Evolutionary conservation across 2,113 vertebrate species (phyloP), one percentile per base, ranked within the genome.

Genomic region (Monarcha castaneiventris): DNA sequence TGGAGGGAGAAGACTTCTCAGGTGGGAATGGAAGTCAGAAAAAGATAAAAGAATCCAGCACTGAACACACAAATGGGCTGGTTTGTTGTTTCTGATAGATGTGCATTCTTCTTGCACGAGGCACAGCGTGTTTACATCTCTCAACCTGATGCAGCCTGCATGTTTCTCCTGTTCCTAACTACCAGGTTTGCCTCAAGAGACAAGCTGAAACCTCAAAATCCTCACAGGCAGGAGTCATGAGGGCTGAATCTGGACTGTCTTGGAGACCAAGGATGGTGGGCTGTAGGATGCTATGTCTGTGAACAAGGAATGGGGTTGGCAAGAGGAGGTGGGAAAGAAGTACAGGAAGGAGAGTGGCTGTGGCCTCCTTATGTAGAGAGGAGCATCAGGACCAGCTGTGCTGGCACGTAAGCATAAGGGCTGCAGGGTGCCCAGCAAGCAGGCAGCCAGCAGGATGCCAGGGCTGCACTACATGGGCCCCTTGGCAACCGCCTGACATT

Each of bases 401-500:
- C 41, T 77, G 49, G 19, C 72, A n/a, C 7, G 8, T n/a, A 44
- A 72, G n/a, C n/a, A 51, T 6, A 41, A 22, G 14, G 23, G 69
- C 10, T 4, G 26, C 2, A 0, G 8, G 15, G 4, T 33, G 16
- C 25, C 11, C 59, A 44, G 64, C 4, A 7, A 63, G 35, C 30
- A 66, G 69, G 7, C 29, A 64, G 43, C 15, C 55, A 88, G 29
- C 29, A 80, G 35, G 10, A 10, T 80, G 8, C 13, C 48, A 55
- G 33, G 11, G 23, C 20, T 62, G 25, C n/a, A 23, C 1, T 2
- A 32, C 46, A 61, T 0, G 0, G 30, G 16, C 4, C 22, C 15
- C 52, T 67, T 49, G 41, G 1, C 2, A 1, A 16, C 27, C 1
- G 1, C 10, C 5, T 3, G 2, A 37, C 11, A 39, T 79, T 89